Evolutionary conservation across 2,797 vertebrate genomes (phyloP).

Genomic region (Manis crassicaudata): DNA sequence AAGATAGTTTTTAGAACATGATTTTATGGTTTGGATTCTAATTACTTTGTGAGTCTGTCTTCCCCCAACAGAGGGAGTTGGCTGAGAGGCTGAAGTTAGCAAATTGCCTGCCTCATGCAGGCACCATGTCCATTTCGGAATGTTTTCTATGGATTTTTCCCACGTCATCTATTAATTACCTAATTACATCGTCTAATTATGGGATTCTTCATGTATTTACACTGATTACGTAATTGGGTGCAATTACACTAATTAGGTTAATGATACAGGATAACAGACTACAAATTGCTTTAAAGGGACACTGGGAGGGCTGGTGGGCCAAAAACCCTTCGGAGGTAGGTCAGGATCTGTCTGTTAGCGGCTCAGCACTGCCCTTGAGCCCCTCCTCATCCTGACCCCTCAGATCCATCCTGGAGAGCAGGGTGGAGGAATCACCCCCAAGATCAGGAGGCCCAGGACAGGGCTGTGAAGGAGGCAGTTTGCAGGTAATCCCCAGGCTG

Average conservation of each 20-base stretch:
- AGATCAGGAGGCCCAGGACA: neutral
- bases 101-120: neutral
- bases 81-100: neutral
- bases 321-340: constrained; percentile 75
- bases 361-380: neutral
- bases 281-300: constrained; percentile 88
- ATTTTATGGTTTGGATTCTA: neutral
- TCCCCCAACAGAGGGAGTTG: neutral
- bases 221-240: constrained; percentile 87
- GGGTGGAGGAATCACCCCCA: too few species aligned
- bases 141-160: constrained; percentile 86
- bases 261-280: constrained; percentile 87
- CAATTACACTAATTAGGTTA: constrained; percentile 89
- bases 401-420: neutral
- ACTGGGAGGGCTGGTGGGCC: constrained; percentile 79
- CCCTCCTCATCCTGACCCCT: neutral
- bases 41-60: neutral
- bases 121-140: constrained; percentile 81
- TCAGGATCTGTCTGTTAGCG: constrained; percentile 39
- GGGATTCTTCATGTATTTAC: constrained; percentile 88
- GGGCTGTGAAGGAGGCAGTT: neutral
- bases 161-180: constrained; percentile 89
- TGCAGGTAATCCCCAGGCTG: neutral
- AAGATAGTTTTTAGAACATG: neutral
- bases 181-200: constrained; percentile 88